A percentile compares a stretch with the other conserved stretches of the same genome.
phyloP scores from a whole-genome alignment of 2,113 vertebrate genomes.

The Nannospalax galili region DNA sequence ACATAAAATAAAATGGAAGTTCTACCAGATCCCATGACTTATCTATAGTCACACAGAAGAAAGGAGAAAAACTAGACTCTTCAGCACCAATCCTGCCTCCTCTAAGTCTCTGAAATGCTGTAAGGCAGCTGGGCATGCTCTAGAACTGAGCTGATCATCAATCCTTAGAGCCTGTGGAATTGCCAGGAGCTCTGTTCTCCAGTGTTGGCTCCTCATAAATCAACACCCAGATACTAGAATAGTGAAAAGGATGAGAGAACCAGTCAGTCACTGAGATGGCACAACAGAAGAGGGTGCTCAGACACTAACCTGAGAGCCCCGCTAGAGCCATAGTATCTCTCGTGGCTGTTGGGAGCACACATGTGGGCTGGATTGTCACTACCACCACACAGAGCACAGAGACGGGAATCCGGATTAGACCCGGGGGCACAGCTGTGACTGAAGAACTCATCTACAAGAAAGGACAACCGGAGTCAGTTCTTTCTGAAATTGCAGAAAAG shows the following conservation, averaged over 20 bases:
- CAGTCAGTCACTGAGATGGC: background rate
- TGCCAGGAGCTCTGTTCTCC: background rate
- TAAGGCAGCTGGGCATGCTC: background rate
- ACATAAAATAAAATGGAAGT: too few relatives aligned
- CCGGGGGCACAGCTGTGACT: constrained; percentile 91
- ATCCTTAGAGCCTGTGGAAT: background rate
- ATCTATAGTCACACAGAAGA: background rate
- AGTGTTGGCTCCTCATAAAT: background rate
- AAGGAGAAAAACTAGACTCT: background rate
- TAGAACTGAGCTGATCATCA: background rate
- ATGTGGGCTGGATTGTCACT: constrained; percentile 53
- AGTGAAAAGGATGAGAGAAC: background rate
- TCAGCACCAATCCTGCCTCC: background rate
- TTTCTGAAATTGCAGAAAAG: background rate
- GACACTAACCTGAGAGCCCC: constrained; percentile 90
- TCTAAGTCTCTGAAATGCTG: background rate
- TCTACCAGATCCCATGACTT: background rate
- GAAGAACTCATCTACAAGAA: constrained; percentile 87
- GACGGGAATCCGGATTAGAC: constrained; percentile 81
- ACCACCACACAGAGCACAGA: constrained; percentile 90
- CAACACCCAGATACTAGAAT: background rate
- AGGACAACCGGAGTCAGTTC: background rate
- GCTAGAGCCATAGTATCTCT: constrained; percentile 90
- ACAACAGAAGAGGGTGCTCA: background rate
- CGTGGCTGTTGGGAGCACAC: constrained; percentile 87